phyloP scores from a whole-genome alignment of 2,113 vertebrate species.

The Phaethornis superciliosus region DNA sequence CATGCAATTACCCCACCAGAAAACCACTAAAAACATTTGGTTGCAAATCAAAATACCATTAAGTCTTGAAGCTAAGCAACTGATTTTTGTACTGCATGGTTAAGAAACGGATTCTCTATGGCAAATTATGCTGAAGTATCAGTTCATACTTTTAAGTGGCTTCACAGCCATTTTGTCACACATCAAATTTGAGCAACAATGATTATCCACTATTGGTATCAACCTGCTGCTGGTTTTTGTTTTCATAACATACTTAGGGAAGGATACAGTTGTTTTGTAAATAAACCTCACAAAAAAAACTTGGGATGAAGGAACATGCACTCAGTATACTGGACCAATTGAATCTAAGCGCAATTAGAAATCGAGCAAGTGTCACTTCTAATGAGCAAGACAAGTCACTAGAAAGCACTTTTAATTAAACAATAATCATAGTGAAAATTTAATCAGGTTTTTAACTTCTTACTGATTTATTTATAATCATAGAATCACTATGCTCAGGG shows the following conservation, averaged over 20 bases:
- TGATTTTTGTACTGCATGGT: not conserved
- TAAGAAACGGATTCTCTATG: not conserved
- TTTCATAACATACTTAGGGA: not conserved
- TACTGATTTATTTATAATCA: not conserved
- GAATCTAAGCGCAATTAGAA: not conserved
- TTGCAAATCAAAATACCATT: not conserved
- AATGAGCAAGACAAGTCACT: not conserved
- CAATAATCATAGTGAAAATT: not conserved
- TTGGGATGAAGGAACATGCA: not conserved
- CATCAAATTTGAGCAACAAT: not conserved
- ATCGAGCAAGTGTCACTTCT: not conserved
- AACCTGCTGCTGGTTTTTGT: not conserved
- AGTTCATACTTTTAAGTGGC: not conserved
- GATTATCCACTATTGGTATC: not conserved
- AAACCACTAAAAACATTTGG: not conserved
- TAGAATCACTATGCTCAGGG: not conserved
- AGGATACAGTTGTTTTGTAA: not conserved
- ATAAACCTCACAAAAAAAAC: not conserved
- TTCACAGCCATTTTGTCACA: not conserved
- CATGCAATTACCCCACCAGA: not conserved
- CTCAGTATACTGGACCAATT: not conserved
- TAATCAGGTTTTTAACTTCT: not conserved
- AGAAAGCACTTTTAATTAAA: not conserved
- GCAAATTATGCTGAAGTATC: not conserved
- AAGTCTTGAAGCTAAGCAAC: not conserved